Evolutionary conservation across 2,888 invertebrate genomes (phyloP).

Genomic region (Drosophila falleni): DNA sequence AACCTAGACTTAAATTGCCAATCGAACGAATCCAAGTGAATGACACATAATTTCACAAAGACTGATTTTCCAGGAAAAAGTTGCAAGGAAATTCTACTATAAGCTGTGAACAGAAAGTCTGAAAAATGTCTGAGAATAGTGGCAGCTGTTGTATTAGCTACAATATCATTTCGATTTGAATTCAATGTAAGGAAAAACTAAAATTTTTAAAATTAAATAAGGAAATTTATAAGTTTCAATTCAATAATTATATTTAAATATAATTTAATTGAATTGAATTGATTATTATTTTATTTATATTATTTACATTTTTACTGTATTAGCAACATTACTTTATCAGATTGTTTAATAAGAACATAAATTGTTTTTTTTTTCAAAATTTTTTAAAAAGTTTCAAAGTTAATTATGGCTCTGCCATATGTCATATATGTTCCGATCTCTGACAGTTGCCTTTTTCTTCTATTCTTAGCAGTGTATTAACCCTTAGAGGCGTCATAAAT

Average conservation of each 20-base stretch:
- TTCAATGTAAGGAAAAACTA: not conserved
- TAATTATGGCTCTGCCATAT: not conserved
- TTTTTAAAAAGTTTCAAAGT: not conserved
- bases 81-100: not conserved
- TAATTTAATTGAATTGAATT: no score
- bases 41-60: conserved; percentile 20
- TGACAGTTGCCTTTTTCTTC: not conserved
- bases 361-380: no score
- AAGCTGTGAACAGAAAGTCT: not conserved
- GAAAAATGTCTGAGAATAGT: not conserved
- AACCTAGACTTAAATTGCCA: conserved; percentile 8
- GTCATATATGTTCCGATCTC: not conserved
- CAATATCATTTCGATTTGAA: not conserved
- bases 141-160: not conserved
- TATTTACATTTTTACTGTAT: no score
- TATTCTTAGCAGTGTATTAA: conserved; percentile 8
- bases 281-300: no score
- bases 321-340: no score
- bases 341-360: no score
- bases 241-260: no score
- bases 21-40: not conserved
- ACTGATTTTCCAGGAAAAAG: conserved; percentile 6
- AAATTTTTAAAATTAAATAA: no score
- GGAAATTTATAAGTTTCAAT: no score
- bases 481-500: conserved; percentile 31